phyloP scores from a whole-genome alignment of 2,113 vertebrate genomes.

The Sebastes fasciatus region DNA sequence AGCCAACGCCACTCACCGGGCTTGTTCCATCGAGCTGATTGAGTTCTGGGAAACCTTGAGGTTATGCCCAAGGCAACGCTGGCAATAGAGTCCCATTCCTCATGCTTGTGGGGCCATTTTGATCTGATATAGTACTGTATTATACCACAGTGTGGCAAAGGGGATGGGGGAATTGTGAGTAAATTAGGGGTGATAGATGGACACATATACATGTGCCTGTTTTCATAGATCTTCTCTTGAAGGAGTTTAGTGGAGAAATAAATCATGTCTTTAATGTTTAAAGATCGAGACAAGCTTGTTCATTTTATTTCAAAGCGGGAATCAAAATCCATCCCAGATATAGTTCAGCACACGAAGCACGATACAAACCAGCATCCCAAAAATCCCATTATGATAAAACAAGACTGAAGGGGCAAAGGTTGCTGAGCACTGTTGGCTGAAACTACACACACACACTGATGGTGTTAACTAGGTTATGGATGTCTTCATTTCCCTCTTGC shows the following conservation, averaged over 20 bases:
- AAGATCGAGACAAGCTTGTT: neutral
- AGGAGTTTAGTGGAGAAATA: neutral
- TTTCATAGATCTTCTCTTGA: neutral
- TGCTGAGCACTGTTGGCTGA: neutral
- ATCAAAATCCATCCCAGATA: neutral
- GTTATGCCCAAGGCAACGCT: slow-evolving; percentile 39
- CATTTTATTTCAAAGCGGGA: neutral
- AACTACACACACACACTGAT: neutral
- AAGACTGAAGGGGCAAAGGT: neutral
- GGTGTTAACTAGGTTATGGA: neutral
- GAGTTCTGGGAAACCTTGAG: slow-evolving; percentile 54
- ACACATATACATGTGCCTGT: neutral
- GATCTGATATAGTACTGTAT: slow-evolving; percentile 9
- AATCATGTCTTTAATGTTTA: neutral
- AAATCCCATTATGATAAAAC: neutral
- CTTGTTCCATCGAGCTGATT: slow-evolving; percentile 48
- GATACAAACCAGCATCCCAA: neutral
- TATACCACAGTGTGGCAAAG: neutral
- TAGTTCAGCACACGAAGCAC: neutral
- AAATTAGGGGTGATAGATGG: neutral
- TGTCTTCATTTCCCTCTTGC: neutral
- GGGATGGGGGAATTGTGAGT: neutral
- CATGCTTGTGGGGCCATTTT: slow-evolving; percentile 21
- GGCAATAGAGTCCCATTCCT: slow-evolving; percentile 16
- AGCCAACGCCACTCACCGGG: slow-evolving; percentile 29